Conservation (phyloP, 2,113 vertebrate species). For the Mustelus asterias region DNA sequence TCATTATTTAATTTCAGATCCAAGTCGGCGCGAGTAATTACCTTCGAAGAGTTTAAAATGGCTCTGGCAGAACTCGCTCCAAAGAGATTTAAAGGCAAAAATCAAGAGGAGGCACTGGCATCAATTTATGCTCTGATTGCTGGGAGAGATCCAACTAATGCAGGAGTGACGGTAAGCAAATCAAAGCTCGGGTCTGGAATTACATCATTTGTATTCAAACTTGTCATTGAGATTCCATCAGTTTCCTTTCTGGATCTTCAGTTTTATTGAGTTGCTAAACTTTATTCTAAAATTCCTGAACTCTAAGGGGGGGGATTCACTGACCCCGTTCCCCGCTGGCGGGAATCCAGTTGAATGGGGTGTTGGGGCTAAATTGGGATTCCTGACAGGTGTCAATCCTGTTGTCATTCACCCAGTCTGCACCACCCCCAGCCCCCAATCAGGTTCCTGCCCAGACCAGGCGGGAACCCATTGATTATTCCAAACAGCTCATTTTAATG, state of each 20-base stretch:
- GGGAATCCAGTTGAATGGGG: too few relatives aligned
- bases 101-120: slow-evolving; percentile 72
- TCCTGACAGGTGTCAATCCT: too few relatives aligned
- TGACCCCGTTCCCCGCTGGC: too few relatives aligned
- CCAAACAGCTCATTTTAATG: too few relatives aligned
- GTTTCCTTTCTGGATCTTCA: not conserved
- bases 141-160: slow-evolving; percentile 74
- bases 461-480: too few relatives aligned
- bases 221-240: not conserved
- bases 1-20: slow-evolving; percentile 55
- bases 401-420: too few relatives aligned
- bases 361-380: too few relatives aligned
- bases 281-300: not conserved
- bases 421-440: too few relatives aligned
- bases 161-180: slow-evolving; percentile 76
- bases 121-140: slow-evolving; percentile 77
- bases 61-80: slow-evolving; percentile 77
- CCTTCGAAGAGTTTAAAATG: slow-evolving; percentile 78
- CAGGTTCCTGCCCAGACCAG: too few relatives aligned
- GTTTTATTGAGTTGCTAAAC: not conserved
- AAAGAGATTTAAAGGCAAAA: slow-evolving; percentile 85
- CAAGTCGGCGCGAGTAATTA: slow-evolving; percentile 83
- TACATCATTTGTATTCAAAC: not conserved
- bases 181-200: not conserved
- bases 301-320: too few relatives aligned